Evolutionary conservation across 1,140 invertebrate genomes (phyloP).

Genomic region (Brachionus koreanus): DNA sequence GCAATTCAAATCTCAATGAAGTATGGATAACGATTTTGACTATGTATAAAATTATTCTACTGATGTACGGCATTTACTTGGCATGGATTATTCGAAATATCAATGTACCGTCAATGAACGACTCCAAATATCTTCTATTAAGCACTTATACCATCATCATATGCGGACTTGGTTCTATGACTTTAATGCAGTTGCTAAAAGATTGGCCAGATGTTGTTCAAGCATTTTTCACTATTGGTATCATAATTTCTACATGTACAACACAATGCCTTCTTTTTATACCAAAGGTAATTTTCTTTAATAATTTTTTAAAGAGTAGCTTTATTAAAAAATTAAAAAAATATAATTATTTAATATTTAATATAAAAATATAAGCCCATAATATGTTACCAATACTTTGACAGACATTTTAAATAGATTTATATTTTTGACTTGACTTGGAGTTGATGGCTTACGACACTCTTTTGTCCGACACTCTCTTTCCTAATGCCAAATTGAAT

Average conservation of each 20-base stretch:
- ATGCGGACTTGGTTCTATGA: constrained; percentile 46
- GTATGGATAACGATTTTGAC: constrained; percentile 48
- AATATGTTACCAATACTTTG: neutral
- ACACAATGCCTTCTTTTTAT: constrained; percentile 77
- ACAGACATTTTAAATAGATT: too few species aligned
- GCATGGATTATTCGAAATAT: constrained; percentile 50
- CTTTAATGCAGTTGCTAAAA: constrained; percentile 47
- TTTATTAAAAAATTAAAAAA: neutral
- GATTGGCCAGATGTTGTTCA: constrained; percentile 49
- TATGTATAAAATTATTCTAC: constrained; percentile 48
- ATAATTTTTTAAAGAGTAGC: neutral
- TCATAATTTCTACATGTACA: constrained; percentile 67
- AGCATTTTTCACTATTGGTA: constrained; percentile 46
- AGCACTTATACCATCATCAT: constrained; percentile 48
- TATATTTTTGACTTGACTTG: too few species aligned
- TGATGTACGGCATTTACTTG: constrained; percentile 49
- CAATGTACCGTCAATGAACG: constrained; percentile 50
- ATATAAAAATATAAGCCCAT: neutral
- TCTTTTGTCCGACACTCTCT: too few species aligned
- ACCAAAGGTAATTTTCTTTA: constrained; percentile 65
- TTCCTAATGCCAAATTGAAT: too few species aligned
- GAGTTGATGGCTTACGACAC: too few species aligned
- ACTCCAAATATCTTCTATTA: constrained; percentile 49
- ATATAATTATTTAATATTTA: neutral
- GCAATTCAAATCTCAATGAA: constrained; percentile 46